phyloP scores from a whole-genome alignment of 2,113 vertebrate genomes.

The Tichodroma muraria region DNA sequence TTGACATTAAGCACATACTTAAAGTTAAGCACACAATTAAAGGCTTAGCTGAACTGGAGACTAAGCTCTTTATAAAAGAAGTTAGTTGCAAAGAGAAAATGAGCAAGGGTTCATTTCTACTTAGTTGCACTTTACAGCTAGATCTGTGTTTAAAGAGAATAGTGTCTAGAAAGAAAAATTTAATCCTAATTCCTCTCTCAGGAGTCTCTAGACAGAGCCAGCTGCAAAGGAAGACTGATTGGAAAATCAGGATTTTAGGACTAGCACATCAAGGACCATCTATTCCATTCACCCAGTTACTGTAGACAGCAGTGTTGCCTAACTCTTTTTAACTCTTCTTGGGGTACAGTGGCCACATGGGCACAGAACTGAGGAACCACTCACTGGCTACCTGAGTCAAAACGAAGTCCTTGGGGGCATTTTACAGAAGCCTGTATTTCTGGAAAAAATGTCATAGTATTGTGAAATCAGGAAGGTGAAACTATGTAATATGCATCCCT shows the following conservation, averaged over 20 bases:
- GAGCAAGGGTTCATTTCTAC: background rate
- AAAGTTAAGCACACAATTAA: constrained; percentile 52
- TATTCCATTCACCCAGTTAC: background rate
- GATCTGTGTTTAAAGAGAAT: background rate
- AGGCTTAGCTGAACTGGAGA: constrained; percentile 22
- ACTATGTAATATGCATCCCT: background rate
- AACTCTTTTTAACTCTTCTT: background rate
- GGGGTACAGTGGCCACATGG: background rate
- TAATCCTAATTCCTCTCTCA: constrained; percentile 20
- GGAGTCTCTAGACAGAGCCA: background rate
- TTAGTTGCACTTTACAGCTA: background rate
- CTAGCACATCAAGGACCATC: background rate
- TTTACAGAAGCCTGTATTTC: background rate
- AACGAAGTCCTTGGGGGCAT: background rate
- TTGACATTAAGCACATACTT: constrained; percentile 48
- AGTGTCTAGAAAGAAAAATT: background rate
- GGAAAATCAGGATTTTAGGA: background rate
- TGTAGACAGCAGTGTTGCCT: background rate
- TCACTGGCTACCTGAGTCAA: background rate
- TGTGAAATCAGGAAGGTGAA: background rate
- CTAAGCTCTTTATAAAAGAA: constrained; percentile 15
- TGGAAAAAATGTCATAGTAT: background rate
- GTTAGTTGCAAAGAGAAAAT: constrained; percentile 21
- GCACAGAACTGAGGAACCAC: background rate
- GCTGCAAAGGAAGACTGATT: background rate